Base-by-base conservation (phyloP, 2,888 invertebrate species). In the Orthosia gothica region DNA sequence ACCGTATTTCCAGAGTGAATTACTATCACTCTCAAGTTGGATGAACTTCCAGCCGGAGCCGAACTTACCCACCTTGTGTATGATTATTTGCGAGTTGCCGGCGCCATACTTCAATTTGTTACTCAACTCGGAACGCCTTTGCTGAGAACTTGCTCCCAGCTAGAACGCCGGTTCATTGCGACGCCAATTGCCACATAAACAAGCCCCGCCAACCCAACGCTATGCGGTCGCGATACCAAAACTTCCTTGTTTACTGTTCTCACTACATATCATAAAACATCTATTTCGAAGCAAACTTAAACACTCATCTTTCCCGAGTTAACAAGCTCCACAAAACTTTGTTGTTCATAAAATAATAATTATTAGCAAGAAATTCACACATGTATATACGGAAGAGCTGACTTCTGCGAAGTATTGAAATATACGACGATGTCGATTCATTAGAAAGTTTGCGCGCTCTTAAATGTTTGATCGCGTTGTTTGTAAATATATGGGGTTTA, bases 141-240 rank as follows among this genome's bases (percentile, higher is more conserved):
- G 92, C 91, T 86, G 88, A 74, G 90, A 94, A 94, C 91, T 94
- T 93, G 89, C 89, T 92, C 90, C 82, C 89, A 89, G 87, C 86
- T 81, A 91, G 90, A 91, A 90, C 89, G 89, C 88, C 90, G 90
- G 94, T 93, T 94, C 94, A 93, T 94, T 93, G 93, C 92, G 91
- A 92, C 91, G 91, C 93, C 95, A 93, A 95, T 95, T 95, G 94
- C 93, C 92, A 93, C 93, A 94, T 94, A 95, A 95, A 95, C 94
- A 94, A 95, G 93, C 90, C 92, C 89, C 88, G 84, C 90, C 89
- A 87, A 90, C 87, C 89, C 89, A 90, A 81, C 90, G 90, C 91
- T 91, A 91, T 90, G 92, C 91, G 90, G 89, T 89, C 89, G 90
- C 91, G 91, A 92, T 92, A 92, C 87, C 89, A 85, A 91, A 94